A percentile compares a stretch with the other conserved stretches of the same genome.
Evolutionary conservation across 2,113 vertebrate species (phyloP).

Genomic region (Pagrus major): DNA sequence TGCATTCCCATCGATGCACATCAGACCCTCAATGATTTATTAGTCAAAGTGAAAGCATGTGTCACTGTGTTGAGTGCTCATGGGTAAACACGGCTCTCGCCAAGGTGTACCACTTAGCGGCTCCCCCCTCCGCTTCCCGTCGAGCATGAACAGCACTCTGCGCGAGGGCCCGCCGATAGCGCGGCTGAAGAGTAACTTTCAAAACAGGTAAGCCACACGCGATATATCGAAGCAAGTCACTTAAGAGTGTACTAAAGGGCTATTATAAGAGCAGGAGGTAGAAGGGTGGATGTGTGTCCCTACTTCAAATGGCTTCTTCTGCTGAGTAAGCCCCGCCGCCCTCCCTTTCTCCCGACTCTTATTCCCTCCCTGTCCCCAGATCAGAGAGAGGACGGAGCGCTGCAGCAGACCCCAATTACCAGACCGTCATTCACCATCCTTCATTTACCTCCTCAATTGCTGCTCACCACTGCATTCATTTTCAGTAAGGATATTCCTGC

Average conservation of each 20-base stretch:
- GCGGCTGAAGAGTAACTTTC: constrained; percentile 52
- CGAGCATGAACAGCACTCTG: constrained; percentile 44
- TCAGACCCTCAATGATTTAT: constrained; percentile 78
- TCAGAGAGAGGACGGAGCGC: constrained; percentile 64
- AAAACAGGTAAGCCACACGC: constrained; percentile 66
- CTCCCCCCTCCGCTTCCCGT: not conserved
- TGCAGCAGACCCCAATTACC: constrained; percentile 79
- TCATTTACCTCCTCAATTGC: constrained; percentile 72
- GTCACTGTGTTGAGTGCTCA: constrained; percentile 66
- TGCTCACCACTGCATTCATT: constrained; percentile 72
- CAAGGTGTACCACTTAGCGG: constrained; percentile 72
- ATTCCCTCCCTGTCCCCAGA: constrained; percentile 68
- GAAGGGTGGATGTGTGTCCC: constrained; percentile 29
- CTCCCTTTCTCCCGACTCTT: constrained; percentile 23
- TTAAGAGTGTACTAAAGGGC: constrained; percentile 64
- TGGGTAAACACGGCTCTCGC: constrained; percentile 75
- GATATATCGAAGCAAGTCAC: constrained; percentile 63
- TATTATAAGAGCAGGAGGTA: constrained; percentile 61
- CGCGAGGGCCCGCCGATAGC: constrained; percentile 35
- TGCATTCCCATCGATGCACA: constrained; percentile 62
- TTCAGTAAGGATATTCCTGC: constrained; percentile 66
- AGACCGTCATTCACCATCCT: constrained; percentile 75
- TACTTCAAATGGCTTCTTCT: constrained; percentile 65
- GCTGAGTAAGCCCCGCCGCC: constrained; percentile 74
- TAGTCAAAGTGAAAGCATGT: constrained; percentile 73